Base-by-base conservation (phyloP, 1,140 invertebrate species). In the Anastrepha obliqua region DNA sequence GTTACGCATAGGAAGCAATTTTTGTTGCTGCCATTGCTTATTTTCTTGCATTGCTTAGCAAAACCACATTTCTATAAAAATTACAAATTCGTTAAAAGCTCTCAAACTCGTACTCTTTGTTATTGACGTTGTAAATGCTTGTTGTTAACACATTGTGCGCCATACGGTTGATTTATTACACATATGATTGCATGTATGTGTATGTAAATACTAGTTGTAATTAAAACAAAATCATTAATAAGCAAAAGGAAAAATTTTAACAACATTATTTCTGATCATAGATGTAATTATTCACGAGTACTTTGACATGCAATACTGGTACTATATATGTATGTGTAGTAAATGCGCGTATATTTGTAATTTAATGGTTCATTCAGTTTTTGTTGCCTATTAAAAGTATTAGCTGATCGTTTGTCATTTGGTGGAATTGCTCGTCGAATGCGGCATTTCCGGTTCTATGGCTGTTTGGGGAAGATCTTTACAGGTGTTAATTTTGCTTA, bases 401-500 rank as follows among this genome's bases (percentile, higher is more conserved):
- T 55, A 55, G 47, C 74, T 51, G 20, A 13, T 58, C 17, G 47
- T n/a, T 81, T 81, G 13, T 81, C 74, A 81, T 55, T 58, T 81
- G n/a, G 51, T 81, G 44, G 15, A 20, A 42, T 51, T 20, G 47
- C n/a, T 55, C 20, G 47, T 51, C 47, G 55, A n/a, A 47, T 58
- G 74, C 47, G 74, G 74, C 74, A 81, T 81, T 81, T 81, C 74
- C 74, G 74, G 74, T 81, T 81, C 74, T 81, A 81, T 81, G 47
- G 20, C 47, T 55, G 8, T 74, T 74, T 9, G 6, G 55, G 74
- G 47, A 81, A n/a, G n/a, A 81, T 58, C 74, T 81, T 51, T 58
- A 81, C 51, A 81, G 74, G 47, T 81, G 74, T 81, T 81, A 55
- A 17, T 81, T 81, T 58, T 55, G 74, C 74, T 29, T n/a, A n/a